Percentiles rank a stretch among this genome's conserved stretches.
These are phyloP conservation scores for Calyptomena viridis DNA, from an alignment of 2,113 vertebrate genomes.

Conservation along the genomic window DNA sequence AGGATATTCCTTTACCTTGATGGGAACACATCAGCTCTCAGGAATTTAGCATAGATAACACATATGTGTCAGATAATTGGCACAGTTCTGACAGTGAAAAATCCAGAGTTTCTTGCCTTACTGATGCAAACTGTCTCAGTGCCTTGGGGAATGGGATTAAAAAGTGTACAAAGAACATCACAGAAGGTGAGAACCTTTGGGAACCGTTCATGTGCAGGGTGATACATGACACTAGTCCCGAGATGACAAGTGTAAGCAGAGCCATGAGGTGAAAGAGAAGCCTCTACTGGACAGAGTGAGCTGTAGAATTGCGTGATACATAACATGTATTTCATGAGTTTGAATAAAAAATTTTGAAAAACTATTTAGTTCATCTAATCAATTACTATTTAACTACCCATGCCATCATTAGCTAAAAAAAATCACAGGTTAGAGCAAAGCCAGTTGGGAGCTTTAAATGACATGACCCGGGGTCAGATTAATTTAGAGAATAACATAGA, in stretches of 20 bases:
- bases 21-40: background rate
- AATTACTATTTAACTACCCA: background rate
- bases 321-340: background rate
- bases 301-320: background rate
- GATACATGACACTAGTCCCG: background rate
- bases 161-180: background rate
- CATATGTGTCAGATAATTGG: background rate
- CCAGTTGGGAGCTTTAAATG: background rate
- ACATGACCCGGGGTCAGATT: background rate
- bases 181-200: background rate
- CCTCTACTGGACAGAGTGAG: background rate
- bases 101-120: background rate
- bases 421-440: background rate
- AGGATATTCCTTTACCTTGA: background rate
- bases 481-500: background rate
- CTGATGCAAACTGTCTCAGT: background rate
- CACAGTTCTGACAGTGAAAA: background rate
- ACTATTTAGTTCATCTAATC: background rate
- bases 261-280: background rate
- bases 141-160: background rate
- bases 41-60: background rate
- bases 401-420: background rate
- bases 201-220: background rate
- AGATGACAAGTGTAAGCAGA: background rate
- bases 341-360: background rate